Evolutionary conservation across 2,888 invertebrate species (phyloP).

Genomic region (Hoplodrina blanda): DNA sequence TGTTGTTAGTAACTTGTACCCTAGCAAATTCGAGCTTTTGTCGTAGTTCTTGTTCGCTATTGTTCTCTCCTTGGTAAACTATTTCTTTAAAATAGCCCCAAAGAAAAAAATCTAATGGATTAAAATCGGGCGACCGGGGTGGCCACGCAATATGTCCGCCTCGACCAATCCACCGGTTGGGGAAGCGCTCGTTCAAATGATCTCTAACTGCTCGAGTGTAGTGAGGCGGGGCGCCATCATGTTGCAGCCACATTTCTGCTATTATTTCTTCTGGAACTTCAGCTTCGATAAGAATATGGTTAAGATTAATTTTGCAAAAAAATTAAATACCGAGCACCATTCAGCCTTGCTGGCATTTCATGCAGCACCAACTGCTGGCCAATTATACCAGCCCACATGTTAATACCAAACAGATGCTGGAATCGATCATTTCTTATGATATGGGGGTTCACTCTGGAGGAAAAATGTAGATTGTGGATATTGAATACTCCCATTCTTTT

Average conservation of each 20-base stretch:
- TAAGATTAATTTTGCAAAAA: too few relatives aligned
- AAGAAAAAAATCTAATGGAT: conserved; percentile 45
- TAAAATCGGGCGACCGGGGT: conserved; percentile 52
- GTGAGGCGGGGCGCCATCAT: conserved; percentile 33
- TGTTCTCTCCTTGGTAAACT: conserved; percentile 26
- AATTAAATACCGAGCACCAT: too few relatives aligned
- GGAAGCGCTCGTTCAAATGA: conserved; percentile 34
- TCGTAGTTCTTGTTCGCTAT: conserved; percentile 28
- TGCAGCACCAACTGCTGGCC: conserved; percentile 24
- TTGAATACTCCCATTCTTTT: conserved; percentile 46
- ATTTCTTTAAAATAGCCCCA: conserved; percentile 35
- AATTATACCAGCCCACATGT: conserved; percentile 15
- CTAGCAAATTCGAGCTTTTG: conserved; percentile 39
- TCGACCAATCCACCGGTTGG: conserved; percentile 36
- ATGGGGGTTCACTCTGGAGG: conserved; percentile 36
- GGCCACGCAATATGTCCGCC: conserved; percentile 48
- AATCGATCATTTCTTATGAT: conserved; percentile 8
- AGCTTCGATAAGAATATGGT: too few relatives aligned
- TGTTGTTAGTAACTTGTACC: conserved; percentile 45
- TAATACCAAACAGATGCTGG: too few relatives aligned
- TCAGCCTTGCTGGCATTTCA: too few relatives aligned
- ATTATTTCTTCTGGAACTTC: background rate
- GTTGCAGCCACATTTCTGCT: conserved; percentile 31
- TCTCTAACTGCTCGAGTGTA: conserved; percentile 28
- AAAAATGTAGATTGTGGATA: conserved; percentile 44